Evolutionary conservation across 2,888 invertebrate species (phyloP).

Genomic region (Caenorhabditis doughertyi): DNA sequence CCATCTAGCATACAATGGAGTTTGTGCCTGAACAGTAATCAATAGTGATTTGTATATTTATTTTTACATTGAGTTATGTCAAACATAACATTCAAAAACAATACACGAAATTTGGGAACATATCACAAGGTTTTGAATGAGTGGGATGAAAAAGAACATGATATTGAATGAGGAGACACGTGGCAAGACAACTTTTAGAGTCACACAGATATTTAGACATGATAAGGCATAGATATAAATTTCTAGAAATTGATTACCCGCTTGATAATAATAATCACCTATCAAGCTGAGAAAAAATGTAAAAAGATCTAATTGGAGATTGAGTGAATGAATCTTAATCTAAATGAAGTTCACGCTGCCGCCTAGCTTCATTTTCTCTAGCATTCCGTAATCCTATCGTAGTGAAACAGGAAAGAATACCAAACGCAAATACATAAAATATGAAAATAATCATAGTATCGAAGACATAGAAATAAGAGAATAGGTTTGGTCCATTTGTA

Average conservation of each 20-base stretch:
- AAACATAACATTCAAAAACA: not conserved
- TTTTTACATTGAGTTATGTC: not conserved
- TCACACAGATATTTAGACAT: conserved; percentile 16
- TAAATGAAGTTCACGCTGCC: not conserved
- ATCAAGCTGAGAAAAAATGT: conserved; percentile 1
- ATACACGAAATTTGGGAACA: not conserved
- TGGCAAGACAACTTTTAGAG: conserved; percentile 42
- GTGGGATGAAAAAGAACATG: conserved; percentile 40
- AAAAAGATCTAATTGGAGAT: not conserved
- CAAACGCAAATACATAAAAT: conserved; percentile 22
- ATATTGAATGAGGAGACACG: conserved; percentile 39
- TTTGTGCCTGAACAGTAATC: conserved; percentile 87
- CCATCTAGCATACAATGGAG: conserved; percentile 92
- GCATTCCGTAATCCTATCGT: not conserved
- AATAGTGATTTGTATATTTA: conserved; percentile 4
- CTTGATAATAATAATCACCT: not conserved
- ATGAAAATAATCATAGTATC: conserved; percentile 28
- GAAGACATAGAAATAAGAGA: conserved; percentile 18
- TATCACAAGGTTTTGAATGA: conserved; percentile 46
- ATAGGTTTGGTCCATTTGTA: not conserved
- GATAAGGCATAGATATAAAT: conserved; percentile 12
- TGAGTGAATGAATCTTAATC: no score
- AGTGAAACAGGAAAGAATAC: not conserved
- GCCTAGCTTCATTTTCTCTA: not conserved
- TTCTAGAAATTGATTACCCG: conserved; percentile 12